Percentiles rank a stretch among this genome's conserved stretches.
Conservation (phyloP, 2,113 vertebrate genomes). For the Microtus pennsylvanicus region DNA sequence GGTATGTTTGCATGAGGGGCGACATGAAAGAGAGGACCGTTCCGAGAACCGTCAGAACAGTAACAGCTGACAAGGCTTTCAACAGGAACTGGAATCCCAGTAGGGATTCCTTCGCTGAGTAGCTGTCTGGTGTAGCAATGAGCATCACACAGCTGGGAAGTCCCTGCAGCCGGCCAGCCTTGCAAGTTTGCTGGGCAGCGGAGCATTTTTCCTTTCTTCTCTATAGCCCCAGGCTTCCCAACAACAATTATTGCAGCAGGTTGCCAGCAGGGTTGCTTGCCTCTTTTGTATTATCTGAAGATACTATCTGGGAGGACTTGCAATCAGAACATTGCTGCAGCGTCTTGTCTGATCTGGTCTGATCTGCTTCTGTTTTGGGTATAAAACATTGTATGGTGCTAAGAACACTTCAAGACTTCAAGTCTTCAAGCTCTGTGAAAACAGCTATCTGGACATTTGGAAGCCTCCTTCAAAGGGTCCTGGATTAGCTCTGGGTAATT, state of each 20-base stretch:
- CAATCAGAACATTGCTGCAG: slow-evolving; percentile 61
- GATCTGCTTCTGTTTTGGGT: slow-evolving; percentile 68
- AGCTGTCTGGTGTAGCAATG: slow-evolving; percentile 82
- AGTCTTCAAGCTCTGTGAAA: neutral
- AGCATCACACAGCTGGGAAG: slow-evolving; percentile 78
- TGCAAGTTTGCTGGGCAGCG: slow-evolving; percentile 73
- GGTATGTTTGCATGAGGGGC: slow-evolving; percentile 62
- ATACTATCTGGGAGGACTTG: slow-evolving; percentile 74
- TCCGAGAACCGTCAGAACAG: slow-evolving; percentile 77
- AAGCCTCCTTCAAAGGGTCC: neutral
- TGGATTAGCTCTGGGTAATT: neutral
- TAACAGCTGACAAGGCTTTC: slow-evolving; percentile 76
- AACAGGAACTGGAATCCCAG: slow-evolving; percentile 71
- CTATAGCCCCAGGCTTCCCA: slow-evolving; percentile 74
- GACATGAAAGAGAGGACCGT: slow-evolving; percentile 22
- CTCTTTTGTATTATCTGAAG: slow-evolving; percentile 75
- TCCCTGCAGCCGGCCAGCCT: slow-evolving; percentile 76
- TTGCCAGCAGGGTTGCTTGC: slow-evolving; percentile 70
- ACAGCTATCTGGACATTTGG: neutral
- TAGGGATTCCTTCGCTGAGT: slow-evolving; percentile 73
- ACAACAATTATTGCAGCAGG: slow-evolving; percentile 74
- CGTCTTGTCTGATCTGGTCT: slow-evolving; percentile 53
- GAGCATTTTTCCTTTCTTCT: slow-evolving; percentile 64
- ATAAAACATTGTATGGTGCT: slow-evolving; percentile 25
- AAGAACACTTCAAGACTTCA: neutral